Evolutionary conservation across 2,888 invertebrate species (phyloP).

Genomic region (Drosophila mettleri): DNA sequence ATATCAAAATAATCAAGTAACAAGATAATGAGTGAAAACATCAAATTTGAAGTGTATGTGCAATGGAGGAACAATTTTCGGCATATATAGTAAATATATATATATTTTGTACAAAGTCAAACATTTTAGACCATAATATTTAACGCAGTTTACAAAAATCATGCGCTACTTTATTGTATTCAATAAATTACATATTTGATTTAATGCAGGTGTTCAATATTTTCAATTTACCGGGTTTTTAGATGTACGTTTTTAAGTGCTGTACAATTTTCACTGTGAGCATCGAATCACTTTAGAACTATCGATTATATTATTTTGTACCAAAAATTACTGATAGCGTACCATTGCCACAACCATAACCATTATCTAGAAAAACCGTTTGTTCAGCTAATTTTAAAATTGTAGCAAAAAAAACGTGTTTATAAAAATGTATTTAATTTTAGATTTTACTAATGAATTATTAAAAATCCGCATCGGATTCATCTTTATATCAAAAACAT

Average conservation of each 20-base stretch:
- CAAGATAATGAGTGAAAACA: conserved; percentile 69
- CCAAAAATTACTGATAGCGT: background rate
- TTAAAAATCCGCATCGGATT: background rate
- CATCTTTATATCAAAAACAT: background rate
- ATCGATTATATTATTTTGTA: conserved; percentile 12
- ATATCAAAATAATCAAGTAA: conserved; percentile 40
- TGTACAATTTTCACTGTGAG: background rate
- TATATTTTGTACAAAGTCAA: conserved; percentile 79
- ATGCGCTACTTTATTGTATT: conserved; percentile 78
- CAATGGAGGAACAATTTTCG: conserved; percentile 78
- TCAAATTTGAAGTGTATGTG: conserved; percentile 55
- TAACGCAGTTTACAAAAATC: conserved; percentile 65
- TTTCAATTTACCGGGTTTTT: conserved; percentile 26
- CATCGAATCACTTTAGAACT: background rate
- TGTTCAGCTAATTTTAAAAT: background rate
- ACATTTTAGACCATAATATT: conserved; percentile 75
- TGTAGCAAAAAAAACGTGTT: background rate
- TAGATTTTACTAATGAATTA: background rate
- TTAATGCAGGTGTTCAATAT: conserved; percentile 11
- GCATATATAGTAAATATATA: conserved; percentile 69
- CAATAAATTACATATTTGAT: conserved; percentile 65
- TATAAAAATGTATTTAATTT: background rate
- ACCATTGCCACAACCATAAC: background rate
- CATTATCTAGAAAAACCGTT: too few relatives aligned
- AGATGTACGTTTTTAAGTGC: background rate